Base-by-base conservation (phyloP, 2,797 vertebrate species). In the Borostomias antarcticus region DNA sequence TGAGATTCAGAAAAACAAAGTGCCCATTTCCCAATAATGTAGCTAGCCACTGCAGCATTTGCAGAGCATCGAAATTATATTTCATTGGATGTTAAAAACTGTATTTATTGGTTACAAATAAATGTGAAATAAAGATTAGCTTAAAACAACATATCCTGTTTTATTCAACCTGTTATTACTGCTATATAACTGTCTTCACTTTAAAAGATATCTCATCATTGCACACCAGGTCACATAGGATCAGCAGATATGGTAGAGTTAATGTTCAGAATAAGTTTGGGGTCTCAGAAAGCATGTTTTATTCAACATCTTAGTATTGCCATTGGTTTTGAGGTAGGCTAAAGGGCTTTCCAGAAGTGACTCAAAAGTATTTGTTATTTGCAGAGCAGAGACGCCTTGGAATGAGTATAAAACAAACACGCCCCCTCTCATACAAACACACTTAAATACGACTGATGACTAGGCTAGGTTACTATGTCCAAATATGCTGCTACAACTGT, bases 41-140 rank as follows among this genome's bases (percentile, higher is more conserved):
- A 62, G 28, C 72, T 60, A 62, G 28, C 72, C 72, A 76, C 76
- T 59, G 73, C 75, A 62, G 69, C 73, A 51, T 33, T 75, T 76
- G 75, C 54, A 11, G 71, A 79, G 77, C 50, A 47, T 78, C 79
- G 30, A 58, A 79, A 79, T 78, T 83, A 86, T 93, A 94, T 93
- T 92, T 83, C 92, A 91, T 91, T 92, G 92, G 90, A 93, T 94
- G 93, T 95, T 94, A 91, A 94, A 93, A 88, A 93, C 93, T 95
- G 94, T 96, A 96, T 97, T 97, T 96, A 97, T 97, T 97, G 94
- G 96, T 91, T 95, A 96, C 91, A 95, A 94, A 87, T 85, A 85
- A 88, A 94, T 94, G 93, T 96, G 95, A 95, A 94, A 95, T 96
- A 96, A 96, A 45, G 89, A 81, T 93, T 93, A 94, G 94, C 90